Base-by-base conservation (phyloP, 2,113 vertebrate species). In the Ranitomeya variabilis region DNA sequence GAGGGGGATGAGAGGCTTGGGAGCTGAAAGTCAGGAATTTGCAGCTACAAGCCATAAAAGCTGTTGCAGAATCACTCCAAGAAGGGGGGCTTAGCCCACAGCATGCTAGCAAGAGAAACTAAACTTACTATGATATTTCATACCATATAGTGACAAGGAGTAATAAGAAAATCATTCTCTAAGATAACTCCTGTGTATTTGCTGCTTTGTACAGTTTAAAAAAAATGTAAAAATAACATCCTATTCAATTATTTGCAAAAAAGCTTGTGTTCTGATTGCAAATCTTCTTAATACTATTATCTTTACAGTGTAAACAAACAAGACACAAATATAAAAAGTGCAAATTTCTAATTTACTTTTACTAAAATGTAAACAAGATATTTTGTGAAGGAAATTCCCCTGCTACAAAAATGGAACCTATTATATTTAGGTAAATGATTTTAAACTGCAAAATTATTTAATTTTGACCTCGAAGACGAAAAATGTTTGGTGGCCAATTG, bases 371-470 rank as follows among this genome's bases (percentile, higher is more conserved):
- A 52, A 77, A 52, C 71, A 74, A 45, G 31, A 13, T 31, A 16
- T 7, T 51, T 21, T 51, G 21, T 77, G 45, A 77, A 31, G 9
- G 37, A 77, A 37, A 52, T 51, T 77, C 13, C 45, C 37, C 74
- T 52, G 37, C 18, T 52, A 45, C 74, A 52, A 21, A 77, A 77
- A 77, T 21, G 18, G 52, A 18, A 52, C 18, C 2, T 52, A 51
- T 77, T 52, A 55, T 78, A 54, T n/a, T 78, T 78, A 52, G 21
- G 16, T 77, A 54, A 78, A 78, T 78, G 21, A 78, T 78, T n/a
- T 11, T 3, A 78, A 55, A 13, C 66, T 69, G 10, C n/a, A 69
- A 69, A 23, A 69, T 67, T 1, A 67, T 21, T 54, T 54, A 18
- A 78, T 78, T 54, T 11, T 52, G 76, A 54, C 76, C 76, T 78